These are phyloP conservation scores for Diadumene lineata DNA, from an alignment of 92 coral and sea anemone genomes.

Conservation along the genomic window DNA sequence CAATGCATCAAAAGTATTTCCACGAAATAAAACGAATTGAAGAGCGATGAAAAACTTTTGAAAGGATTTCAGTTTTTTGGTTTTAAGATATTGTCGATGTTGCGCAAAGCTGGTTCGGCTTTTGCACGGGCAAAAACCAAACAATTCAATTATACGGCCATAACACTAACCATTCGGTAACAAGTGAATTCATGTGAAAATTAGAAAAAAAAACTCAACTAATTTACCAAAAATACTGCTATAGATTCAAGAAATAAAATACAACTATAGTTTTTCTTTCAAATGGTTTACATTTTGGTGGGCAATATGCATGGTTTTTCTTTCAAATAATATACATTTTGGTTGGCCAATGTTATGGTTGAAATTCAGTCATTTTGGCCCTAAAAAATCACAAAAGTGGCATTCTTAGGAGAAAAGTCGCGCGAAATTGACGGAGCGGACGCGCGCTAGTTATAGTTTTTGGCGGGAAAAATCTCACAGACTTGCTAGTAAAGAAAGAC, in stretches of 20 bases:
- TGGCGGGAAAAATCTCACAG: slow-evolving; percentile 16
- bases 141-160: slow-evolving; percentile 15
- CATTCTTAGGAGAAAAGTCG: slow-evolving; percentile 9
- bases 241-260: slow-evolving; percentile 31
- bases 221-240: slow-evolving; percentile 35
- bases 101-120: neutral
- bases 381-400: slow-evolving; percentile 24
- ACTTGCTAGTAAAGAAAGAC: neutral
- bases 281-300: slow-evolving; percentile 37
- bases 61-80: neutral
- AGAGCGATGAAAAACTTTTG: too few relatives aligned
- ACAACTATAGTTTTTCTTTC: slow-evolving; percentile 1
- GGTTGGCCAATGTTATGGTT: slow-evolving; percentile 40
- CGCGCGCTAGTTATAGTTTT: slow-evolving; percentile 21
- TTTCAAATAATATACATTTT: slow-evolving; percentile 27
- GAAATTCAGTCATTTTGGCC: slow-evolving; percentile 8
- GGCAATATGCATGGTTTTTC: slow-evolving; percentile 19
- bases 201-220: slow-evolving; percentile 20
- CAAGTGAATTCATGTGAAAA: slow-evolving; percentile 36
- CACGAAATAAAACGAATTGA: too few relatives aligned
- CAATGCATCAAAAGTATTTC: too few relatives aligned
- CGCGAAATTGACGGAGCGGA: slow-evolving; percentile 23
- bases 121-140: neutral
- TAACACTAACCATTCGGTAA: slow-evolving; percentile 29
- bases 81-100: neutral